Evolutionary conservation across 2,797 vertebrate genomes (phyloP).

Genomic region (Cossypha heuglini): DNA sequence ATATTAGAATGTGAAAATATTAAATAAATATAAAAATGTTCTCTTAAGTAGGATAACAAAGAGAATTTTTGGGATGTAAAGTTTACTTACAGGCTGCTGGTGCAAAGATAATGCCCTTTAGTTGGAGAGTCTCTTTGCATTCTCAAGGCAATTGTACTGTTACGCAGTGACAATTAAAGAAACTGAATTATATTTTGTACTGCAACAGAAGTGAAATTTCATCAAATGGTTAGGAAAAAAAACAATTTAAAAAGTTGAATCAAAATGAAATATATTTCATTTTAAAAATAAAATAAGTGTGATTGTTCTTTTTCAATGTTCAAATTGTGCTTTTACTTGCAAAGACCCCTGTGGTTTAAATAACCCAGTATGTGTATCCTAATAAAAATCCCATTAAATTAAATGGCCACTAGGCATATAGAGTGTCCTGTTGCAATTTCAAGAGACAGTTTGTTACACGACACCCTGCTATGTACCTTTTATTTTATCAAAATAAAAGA

Average conservation of each 20-base stretch:
- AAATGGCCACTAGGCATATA: conserved; percentile 75
- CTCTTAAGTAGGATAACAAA: neutral
- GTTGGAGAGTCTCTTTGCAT: neutral
- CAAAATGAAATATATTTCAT: neutral
- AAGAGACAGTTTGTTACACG: conserved; percentile 73
- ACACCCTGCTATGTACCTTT: conserved; percentile 74
- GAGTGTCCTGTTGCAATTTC: conserved; percentile 73
- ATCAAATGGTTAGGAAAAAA: conserved; percentile 7
- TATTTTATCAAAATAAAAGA: conserved; percentile 72
- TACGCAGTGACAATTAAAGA: neutral
- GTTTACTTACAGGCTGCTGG: neutral
- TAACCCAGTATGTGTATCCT: conserved; percentile 67
- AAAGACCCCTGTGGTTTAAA: conserved; percentile 78
- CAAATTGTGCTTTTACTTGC: conserved; percentile 67
- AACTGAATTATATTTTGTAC: neutral
- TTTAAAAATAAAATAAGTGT: conserved; percentile 1
- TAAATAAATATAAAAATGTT: neutral
- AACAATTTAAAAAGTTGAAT: neutral
- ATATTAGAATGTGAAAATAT: neutral
- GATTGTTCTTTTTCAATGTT: conserved; percentile 46
- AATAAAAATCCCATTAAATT: conserved; percentile 81
- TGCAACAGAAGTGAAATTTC: conserved; percentile 36
- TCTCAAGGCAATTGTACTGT: neutral
- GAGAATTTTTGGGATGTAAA: neutral
- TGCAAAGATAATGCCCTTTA: neutral